These are phyloP conservation scores for Centruroides sculpturatus DNA, from an alignment of 1,140 invertebrate genomes.

Conservation along the genomic window DNA sequence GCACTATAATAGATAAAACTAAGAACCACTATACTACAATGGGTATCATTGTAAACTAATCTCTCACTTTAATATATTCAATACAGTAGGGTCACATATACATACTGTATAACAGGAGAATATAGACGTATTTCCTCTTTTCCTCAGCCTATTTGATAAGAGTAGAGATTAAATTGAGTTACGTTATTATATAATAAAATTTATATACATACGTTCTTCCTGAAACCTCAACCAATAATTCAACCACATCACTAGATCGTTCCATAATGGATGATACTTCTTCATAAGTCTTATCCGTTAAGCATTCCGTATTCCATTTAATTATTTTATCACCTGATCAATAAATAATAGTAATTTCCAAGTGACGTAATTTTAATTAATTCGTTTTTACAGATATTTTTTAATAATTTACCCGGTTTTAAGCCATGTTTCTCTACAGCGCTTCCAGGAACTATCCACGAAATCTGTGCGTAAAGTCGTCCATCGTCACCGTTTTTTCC, in stretches of 20 bases:
- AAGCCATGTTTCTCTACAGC: conserved; percentile 74
- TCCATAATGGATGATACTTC: conserved; percentile 74
- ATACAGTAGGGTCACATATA: too few relatives aligned
- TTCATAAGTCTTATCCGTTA: conserved; percentile 79
- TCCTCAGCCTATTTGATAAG: too few relatives aligned
- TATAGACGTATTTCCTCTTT: too few relatives aligned
- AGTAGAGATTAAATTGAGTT: too few relatives aligned
- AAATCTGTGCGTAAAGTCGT: conserved; percentile 71
- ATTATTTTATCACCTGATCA: conserved; percentile 36
- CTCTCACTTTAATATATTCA: too few relatives aligned
- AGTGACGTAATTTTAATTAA: not conserved
- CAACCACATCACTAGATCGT: conserved; percentile 57
- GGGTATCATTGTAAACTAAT: too few relatives aligned
- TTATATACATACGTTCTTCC: conserved; percentile 5
- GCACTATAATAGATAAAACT: too few relatives aligned
- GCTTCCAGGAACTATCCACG: conserved; percentile 76
- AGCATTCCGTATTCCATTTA: conserved; percentile 66
- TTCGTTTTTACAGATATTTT: not conserved
- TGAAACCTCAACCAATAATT: conserved; percentile 55
- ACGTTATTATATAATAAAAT: too few relatives aligned
- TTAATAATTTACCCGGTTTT: conserved; percentile 42
- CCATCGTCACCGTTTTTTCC: conserved; percentile 70
- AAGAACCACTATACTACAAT: too few relatives aligned
- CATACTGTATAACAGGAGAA: too few relatives aligned
- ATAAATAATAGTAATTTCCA: not conserved